Conservation (phyloP, 2,797 vertebrate genomes). For the Liparis tanakae region DNA sequence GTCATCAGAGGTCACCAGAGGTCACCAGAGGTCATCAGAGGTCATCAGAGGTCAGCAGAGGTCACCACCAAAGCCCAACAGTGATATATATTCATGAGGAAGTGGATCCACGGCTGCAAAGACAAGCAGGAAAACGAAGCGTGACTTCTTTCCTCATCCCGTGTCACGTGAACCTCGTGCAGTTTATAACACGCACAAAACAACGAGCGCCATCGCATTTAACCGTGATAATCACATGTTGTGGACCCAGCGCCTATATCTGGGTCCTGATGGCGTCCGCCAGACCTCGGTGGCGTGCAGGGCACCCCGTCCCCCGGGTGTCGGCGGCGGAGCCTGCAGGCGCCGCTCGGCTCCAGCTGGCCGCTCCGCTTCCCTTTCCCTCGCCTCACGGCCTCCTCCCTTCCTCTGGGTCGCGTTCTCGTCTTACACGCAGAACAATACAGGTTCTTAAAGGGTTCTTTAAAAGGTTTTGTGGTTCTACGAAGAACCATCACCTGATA, state of each 20-base stretch:
- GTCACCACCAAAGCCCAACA: constrained; percentile 11
- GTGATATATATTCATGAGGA: constrained; percentile 7
- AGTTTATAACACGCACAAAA: constrained; percentile 21
- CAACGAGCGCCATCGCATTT: constrained; percentile 13
- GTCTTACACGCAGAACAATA: no score
- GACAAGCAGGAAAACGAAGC: constrained; percentile 1
- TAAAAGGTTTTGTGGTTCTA: no score
- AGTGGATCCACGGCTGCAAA: constrained; percentile 12
- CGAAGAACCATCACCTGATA: no score
- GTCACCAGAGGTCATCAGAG: neutral
- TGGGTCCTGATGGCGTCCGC: constrained; percentile 16
- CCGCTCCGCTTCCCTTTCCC: constrained; percentile 61
- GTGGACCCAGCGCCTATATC: constrained; percentile 13
- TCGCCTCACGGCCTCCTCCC: constrained; percentile 43
- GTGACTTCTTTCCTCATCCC: constrained; percentile 15
- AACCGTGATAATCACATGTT: constrained; percentile 14
- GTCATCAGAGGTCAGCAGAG: neutral
- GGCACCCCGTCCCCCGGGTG: no score
- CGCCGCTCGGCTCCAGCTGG: constrained; percentile 66
- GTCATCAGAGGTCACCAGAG: neutral
- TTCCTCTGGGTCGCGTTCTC: constrained; percentile 51
- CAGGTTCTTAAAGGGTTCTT: no score
- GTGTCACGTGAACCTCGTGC: neutral
- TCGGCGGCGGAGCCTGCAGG: constrained; percentile 73
- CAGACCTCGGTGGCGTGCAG: constrained; percentile 21